Evolutionary conservation across 1,140 invertebrate species (phyloP).

Genomic region (Lasioglossum albipes): DNA sequence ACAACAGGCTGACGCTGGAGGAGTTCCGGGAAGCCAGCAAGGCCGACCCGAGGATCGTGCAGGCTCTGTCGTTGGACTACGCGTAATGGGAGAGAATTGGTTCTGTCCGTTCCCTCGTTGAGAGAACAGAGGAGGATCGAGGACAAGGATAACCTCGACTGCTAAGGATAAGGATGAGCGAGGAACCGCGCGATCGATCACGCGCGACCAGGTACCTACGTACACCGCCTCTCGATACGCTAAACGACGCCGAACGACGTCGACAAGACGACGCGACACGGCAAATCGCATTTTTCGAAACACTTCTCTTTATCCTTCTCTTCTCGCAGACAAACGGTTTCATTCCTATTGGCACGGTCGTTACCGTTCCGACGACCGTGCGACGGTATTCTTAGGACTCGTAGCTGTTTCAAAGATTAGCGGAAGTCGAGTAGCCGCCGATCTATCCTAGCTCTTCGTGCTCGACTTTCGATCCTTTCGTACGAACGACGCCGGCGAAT

Average conservation of each 20-base stretch:
- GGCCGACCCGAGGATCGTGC: slow-evolving; percentile 98
- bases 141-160: too few relatives aligned
- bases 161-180: background rate
- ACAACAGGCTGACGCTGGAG: slow-evolving; percentile 97
- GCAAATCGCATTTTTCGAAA: background rate
- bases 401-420: background rate
- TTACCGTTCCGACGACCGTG: slow-evolving; percentile 15
- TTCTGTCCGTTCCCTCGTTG: background rate
- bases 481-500: slow-evolving; percentile 10
- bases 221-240: background rate
- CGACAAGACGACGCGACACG: background rate
- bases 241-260: background rate
- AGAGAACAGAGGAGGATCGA: background rate
- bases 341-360: slow-evolving; percentile 34
- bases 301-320: slow-evolving; percentile 19
- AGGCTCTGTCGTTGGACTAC: slow-evolving; percentile 91
- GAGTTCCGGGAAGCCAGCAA: slow-evolving; percentile 99
- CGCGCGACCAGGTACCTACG: slow-evolving; percentile 49
- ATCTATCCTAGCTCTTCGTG: slow-evolving; percentile 15
- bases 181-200: slow-evolving; percentile 5
- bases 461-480: background rate
- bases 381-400: slow-evolving; percentile 15
- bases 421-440: background rate
- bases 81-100: slow-evolving; percentile 80
- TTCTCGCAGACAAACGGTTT: slow-evolving; percentile 22